These are phyloP conservation scores for Panorpa germanica DNA, from an alignment of 2,888 invertebrate species.

Conservation along the genomic window DNA sequence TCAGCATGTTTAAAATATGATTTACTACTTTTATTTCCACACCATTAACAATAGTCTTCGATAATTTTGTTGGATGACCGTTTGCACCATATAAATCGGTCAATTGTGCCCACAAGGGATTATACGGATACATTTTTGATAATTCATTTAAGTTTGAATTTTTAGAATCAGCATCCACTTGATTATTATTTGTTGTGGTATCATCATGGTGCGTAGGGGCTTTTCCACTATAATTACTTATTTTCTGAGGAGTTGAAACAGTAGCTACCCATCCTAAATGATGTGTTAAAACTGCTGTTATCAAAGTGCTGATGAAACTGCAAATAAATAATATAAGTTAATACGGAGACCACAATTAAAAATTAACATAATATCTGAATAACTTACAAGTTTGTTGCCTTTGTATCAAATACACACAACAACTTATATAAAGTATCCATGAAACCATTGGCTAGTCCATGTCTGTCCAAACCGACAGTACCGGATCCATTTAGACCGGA, in stretches of 20 bases:
- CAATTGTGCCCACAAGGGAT: constrained; percentile 80
- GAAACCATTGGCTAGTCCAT: constrained; percentile 26
- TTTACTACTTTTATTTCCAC: constrained; percentile 41
- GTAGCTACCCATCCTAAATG: constrained; percentile 86
- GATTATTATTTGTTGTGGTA: constrained; percentile 17
- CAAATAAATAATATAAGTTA: constrained; percentile 19
- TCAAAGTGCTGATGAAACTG: constrained; percentile 77
- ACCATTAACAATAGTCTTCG: constrained; percentile 64
- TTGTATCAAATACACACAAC: constrained; percentile 55
- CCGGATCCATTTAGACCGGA: not conserved
- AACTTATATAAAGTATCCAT: constrained; percentile 41
- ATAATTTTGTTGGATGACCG: constrained; percentile 55
- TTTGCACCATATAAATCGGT: constrained; percentile 73
- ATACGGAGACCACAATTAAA: constrained; percentile 9
- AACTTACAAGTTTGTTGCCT: constrained; percentile 79
- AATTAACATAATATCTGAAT: constrained; percentile 8
- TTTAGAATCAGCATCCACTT: constrained; percentile 19
- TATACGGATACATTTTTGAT: constrained; percentile 52
- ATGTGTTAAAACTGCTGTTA: constrained; percentile 75
- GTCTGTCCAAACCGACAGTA: constrained; percentile 21
- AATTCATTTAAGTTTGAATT: constrained; percentile 32
- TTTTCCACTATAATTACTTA: constrained; percentile 17
- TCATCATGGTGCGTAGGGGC: constrained; percentile 18
- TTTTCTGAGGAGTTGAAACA: constrained; percentile 28
- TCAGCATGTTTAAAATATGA: constrained; percentile 55